Conservation (phyloP, 2,797 vertebrate genomes). For the Enteromius paludinosus region DNA sequence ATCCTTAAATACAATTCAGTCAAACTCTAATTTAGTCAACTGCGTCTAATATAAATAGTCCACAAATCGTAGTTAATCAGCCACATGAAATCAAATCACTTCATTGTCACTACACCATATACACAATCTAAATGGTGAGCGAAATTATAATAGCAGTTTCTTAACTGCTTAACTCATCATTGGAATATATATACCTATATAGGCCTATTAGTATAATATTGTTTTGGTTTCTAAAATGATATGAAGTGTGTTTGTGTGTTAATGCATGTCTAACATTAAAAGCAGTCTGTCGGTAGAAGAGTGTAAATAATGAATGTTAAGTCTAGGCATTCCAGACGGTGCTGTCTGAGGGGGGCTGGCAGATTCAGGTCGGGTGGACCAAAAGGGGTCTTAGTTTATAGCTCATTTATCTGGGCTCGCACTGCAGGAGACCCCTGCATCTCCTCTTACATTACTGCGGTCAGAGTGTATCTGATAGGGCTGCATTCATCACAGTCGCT, state of each 20-base stretch:
- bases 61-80: neutral
- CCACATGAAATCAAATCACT: neutral
- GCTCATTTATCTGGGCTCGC: conserved; percentile 28
- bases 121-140: neutral
- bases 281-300: conserved; percentile 28
- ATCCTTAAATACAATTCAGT: no score
- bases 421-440: conserved; percentile 35
- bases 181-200: neutral
- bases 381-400: conserved; percentile 19
- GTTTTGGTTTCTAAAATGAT: neutral
- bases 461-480: conserved; percentile 14
- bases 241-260: neutral
- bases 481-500: conserved; percentile 30
- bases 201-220: neutral
- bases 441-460: conserved; percentile 36
- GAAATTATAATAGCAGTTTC: neutral
- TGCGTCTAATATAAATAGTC: neutral
- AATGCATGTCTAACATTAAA: conserved; percentile 8
- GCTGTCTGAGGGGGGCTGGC: conserved; percentile 24
- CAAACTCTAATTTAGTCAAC: neutral
- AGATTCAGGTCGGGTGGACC: conserved; percentile 31
- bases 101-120: neutral
- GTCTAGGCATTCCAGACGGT: conserved; percentile 33
- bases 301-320: conserved; percentile 38
- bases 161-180: neutral